These are phyloP conservation scores for Lophotriccus pileatus DNA, from an alignment of 2,797 vertebrate genomes.

Conservation along the genomic window DNA sequence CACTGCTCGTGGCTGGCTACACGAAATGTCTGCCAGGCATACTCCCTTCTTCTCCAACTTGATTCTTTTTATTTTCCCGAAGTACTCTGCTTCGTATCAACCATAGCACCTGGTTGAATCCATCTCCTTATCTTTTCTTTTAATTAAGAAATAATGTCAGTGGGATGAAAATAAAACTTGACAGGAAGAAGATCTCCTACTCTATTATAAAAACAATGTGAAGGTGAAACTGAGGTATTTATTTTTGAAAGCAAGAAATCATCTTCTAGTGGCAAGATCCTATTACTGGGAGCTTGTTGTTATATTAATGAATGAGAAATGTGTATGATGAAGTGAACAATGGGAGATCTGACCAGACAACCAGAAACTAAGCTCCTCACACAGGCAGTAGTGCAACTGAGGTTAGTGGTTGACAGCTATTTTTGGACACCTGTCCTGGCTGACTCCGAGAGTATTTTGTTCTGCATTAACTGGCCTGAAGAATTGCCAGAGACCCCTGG, in stretches of 20 bases:
- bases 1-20: background rate
- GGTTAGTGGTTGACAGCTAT: slow-evolving; percentile 19
- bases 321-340: background rate
- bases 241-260: slow-evolving; percentile 57
- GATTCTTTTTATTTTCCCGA: background rate
- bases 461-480: slow-evolving; percentile 34
- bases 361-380: slow-evolving; percentile 20
- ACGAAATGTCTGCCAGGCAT: background rate
- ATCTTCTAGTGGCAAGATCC: slow-evolving; percentile 20
- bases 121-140: slow-evolving; percentile 61
- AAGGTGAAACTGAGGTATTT: slow-evolving; percentile 28
- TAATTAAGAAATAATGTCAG: slow-evolving; percentile 70
- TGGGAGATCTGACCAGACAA: background rate
- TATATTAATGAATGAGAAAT: slow-evolving; percentile 53
- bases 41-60: background rate
- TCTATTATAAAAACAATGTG: slow-evolving; percentile 30
- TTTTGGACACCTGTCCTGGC: slow-evolving; percentile 30
- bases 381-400: slow-evolving; percentile 23
- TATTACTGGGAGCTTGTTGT: slow-evolving; percentile 37
- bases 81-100: slow-evolving; percentile 20
- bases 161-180: slow-evolving; percentile 55
- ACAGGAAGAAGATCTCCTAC: slow-evolving; percentile 44
- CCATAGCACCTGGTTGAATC: slow-evolving; percentile 40
- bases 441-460: slow-evolving; percentile 50
- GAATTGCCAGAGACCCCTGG: slow-evolving; percentile 20